phyloP scores from a whole-genome alignment of 2,797 vertebrate genomes.

The Microctenopoma steveboyesi region DNA sequence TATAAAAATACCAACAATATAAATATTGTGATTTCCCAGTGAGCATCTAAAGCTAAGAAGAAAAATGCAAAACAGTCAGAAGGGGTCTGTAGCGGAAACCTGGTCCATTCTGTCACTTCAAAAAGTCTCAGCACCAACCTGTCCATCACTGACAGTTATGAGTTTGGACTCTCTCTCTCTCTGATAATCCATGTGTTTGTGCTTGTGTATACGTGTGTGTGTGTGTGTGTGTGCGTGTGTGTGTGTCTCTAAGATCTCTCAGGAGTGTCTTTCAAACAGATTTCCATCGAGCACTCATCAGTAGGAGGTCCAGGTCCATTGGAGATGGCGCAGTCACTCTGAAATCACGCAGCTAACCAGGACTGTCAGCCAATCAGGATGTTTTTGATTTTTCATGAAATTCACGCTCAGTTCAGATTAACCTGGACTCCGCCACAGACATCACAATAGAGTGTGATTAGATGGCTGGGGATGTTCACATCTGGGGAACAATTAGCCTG shows the following conservation, averaged over 20 bases:
- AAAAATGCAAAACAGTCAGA: conserved; percentile 66
- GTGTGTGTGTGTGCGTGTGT: conserved; percentile 40
- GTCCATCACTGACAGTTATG: conserved; percentile 82
- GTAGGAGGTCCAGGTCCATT: conserved; percentile 83
- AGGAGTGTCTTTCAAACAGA: conserved; percentile 83
- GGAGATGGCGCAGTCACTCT: conserved; percentile 79
- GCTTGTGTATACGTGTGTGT: conserved; percentile 25
- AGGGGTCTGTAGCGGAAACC: conserved; percentile 68
- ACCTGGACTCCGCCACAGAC: conserved; percentile 82
- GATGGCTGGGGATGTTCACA: conserved; percentile 76
- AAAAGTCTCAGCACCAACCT: conserved; percentile 71
- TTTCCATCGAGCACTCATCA: conserved; percentile 82
- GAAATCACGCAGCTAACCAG: conserved; percentile 79
- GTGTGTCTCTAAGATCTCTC: conserved; percentile 74
- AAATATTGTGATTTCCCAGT: conserved; percentile 69
- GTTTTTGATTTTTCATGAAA: conserved; percentile 85
- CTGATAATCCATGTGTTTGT: conserved; percentile 55
- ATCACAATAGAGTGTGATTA: conserved; percentile 78
- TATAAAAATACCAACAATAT: conserved; percentile 74
- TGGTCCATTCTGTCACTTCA: conserved; percentile 77
- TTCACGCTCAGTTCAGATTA: conserved; percentile 85
- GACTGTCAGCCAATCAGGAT: conserved; percentile 85
- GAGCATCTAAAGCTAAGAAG: conserved; percentile 71
- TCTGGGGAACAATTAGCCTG: conserved; percentile 83
- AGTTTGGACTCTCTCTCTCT: conserved; percentile 75